phyloP scores from a whole-genome alignment of 1,140 invertebrate species.

The Catajapyx aquilonaris region DNA sequence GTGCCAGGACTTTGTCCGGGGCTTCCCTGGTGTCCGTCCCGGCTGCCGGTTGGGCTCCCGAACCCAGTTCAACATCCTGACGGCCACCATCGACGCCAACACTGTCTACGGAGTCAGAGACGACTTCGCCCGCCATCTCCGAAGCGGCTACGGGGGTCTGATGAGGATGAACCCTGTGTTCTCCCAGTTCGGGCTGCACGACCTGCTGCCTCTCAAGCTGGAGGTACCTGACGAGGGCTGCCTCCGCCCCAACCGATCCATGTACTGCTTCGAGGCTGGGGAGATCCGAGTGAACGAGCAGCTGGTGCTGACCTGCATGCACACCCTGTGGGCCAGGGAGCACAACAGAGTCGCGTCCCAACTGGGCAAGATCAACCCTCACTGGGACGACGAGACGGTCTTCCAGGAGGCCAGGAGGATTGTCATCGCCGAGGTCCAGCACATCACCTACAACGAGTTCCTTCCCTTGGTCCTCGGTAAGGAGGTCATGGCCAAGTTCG shows the following conservation, averaged over 20 bases:
- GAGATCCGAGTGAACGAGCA: conserved; percentile 90
- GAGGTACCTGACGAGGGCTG: conserved; percentile 84
- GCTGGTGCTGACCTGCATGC: conserved; percentile 70
- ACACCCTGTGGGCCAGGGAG: conserved; percentile 69
- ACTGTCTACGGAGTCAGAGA: conserved; percentile 68
- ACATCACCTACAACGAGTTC: conserved; percentile 88
- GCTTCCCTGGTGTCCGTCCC: conserved; percentile 57
- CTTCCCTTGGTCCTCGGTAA: conserved; percentile 80
- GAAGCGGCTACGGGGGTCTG: conserved; percentile 52
- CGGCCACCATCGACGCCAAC: conserved; percentile 59
- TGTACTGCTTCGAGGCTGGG: conserved; percentile 84
- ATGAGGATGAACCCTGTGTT: conserved; percentile 76
- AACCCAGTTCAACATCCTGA: conserved; percentile 59
- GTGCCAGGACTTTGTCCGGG: conserved; percentile 72
- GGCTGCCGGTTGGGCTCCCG: conserved; percentile 62
- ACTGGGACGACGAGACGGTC: conserved; percentile 85
- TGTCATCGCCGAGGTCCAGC: conserved; percentile 73
- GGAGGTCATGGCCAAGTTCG: conserved; percentile 81
- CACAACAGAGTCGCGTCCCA: conserved; percentile 66
- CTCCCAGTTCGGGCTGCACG: conserved; percentile 64
- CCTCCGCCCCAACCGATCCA: conserved; percentile 59
- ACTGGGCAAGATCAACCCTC: conserved; percentile 60
- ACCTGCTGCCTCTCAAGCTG: conserved; percentile 68
- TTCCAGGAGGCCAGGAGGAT: conserved; percentile 70
- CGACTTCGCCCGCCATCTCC: conserved; percentile 49